These are phyloP conservation scores for Bagarius yarrelli DNA, from an alignment of 2,113 vertebrate species.

Conservation along the genomic window DNA sequence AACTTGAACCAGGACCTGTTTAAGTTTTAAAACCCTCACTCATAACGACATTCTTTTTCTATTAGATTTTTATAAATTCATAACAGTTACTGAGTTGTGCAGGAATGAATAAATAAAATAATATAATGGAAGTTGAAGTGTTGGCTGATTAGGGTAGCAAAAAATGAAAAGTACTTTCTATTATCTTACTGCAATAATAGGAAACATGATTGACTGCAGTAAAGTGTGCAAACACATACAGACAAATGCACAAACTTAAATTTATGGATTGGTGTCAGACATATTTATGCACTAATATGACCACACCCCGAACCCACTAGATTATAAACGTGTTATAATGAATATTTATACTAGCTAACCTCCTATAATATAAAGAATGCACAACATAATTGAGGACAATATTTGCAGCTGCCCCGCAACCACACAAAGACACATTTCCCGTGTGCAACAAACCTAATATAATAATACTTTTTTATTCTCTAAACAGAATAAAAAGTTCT, in stretches of 20 bases:
- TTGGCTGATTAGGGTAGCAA: neutral
- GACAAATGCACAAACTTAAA: slow-evolving; percentile 17
- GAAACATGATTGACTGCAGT: slow-evolving; percentile 6
- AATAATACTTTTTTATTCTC: neutral
- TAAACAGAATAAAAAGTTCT: neutral
- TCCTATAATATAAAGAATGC: slow-evolving; percentile 60
- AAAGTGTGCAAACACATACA: slow-evolving; percentile 29
- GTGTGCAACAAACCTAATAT: neutral
- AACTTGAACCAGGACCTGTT: neutral
- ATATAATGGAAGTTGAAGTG: neutral
- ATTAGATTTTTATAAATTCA: too few relatives aligned
- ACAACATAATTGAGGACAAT: slow-evolving; percentile 55
- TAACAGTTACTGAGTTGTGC: too few relatives aligned
- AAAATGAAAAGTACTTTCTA: neutral
- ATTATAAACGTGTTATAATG: slow-evolving; percentile 59
- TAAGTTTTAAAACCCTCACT: neutral
- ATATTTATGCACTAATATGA: slow-evolving; percentile 46
- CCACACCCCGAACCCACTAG: slow-evolving; percentile 41
- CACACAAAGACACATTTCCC: slow-evolving; percentile 57
- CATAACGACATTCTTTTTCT: neutral
- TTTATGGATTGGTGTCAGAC: slow-evolving; percentile 47
- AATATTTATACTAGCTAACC: slow-evolving; percentile 61
- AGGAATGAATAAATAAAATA: neutral
- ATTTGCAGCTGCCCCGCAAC: slow-evolving; percentile 59
- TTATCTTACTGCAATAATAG: neutral